phyloP scores from a whole-genome alignment of 2,888 invertebrate genomes.

The Neoaliturus tenellus region DNA sequence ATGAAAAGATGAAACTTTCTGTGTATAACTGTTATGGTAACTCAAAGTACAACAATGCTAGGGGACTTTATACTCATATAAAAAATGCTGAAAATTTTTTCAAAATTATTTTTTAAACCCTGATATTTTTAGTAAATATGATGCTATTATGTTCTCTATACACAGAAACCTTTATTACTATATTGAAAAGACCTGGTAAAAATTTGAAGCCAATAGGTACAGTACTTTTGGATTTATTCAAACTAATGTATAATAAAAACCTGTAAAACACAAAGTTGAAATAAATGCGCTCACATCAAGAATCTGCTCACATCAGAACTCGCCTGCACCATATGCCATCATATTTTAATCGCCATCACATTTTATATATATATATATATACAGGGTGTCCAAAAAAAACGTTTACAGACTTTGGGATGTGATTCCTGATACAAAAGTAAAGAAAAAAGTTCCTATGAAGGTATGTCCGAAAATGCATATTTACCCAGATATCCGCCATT shows the following conservation, averaged over 20 bases:
- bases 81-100: conserved; percentile 18
- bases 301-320: conserved; percentile 25
- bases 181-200: conserved; percentile 38
- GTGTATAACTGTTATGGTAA: conserved; percentile 36
- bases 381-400: too few species aligned
- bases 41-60: conserved; percentile 22
- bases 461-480: too few species aligned
- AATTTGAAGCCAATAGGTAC: conserved; percentile 21
- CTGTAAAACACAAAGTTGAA: conserved; percentile 12
- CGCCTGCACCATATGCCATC: conserved; percentile 27
- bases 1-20: conserved; percentile 32
- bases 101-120: conserved; percentile 4
- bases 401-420: too few species aligned
- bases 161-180: conserved; percentile 38
- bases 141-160: conserved; percentile 29
- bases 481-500: too few species aligned
- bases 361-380: too few species aligned
- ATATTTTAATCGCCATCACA: too few species aligned
- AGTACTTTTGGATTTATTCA: conserved; percentile 39
- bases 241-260: conserved; percentile 18
- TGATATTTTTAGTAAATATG: conserved; percentile 36
- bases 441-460: too few species aligned
- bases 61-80: conserved; percentile 24
- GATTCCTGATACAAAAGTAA: too few species aligned
- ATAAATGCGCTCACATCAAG: conserved; percentile 7